Base-by-base conservation (phyloP, 2,888 invertebrate genomes). In the Netelia virgata region DNA sequence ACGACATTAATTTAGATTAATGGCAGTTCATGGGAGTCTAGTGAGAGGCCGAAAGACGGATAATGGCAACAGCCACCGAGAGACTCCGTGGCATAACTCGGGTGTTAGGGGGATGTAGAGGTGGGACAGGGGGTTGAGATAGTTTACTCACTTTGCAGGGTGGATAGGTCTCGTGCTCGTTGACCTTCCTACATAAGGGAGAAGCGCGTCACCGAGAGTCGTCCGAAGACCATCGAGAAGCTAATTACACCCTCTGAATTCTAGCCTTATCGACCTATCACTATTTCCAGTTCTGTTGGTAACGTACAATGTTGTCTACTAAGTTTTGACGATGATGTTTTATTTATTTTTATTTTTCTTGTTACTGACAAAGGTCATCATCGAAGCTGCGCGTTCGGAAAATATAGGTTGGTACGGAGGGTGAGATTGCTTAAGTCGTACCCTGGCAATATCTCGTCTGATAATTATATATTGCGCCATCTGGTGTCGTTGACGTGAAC, bases 1-100 rank as follows among this genome's bases (percentile, higher is more conserved):
- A 79, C 79, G 82, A 83, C 89, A 88, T 90, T 91, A 90, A 91
- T 91, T 91, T 90, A 89, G 88, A 91, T 90, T 90, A 90, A 90
- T 90, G 85, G 88, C 47, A 83, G 86, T 85, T 85, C n/a, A 72
- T 73, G 64, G 23, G 47, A 20, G 16, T 6, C 55, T 23, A 41
- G 59, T 14, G 36, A 41, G 61, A 59, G 73, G 59, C 68, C 59
- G 50, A 8, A 76, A 63, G 36, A 20, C 47, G 63, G 69, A 70
- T 43, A 70, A 73, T 79, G 72, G 75, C 81, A 64, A 77, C 81
- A 64, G 63, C 61, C 80, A 80, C 28, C 43, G 36, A 47, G 43
- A 50, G 68, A 79, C 47, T 41, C 16, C 57, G 68, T 47, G 64
- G 55, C 50, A 57, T 66, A 53, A 77, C 76, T 68, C 68, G 82